A percentile compares a stretch with the other conserved stretches of the same genome.
Conservation (phyloP, 2,797 vertebrate genomes). For the Adelosebastes latens region DNA sequence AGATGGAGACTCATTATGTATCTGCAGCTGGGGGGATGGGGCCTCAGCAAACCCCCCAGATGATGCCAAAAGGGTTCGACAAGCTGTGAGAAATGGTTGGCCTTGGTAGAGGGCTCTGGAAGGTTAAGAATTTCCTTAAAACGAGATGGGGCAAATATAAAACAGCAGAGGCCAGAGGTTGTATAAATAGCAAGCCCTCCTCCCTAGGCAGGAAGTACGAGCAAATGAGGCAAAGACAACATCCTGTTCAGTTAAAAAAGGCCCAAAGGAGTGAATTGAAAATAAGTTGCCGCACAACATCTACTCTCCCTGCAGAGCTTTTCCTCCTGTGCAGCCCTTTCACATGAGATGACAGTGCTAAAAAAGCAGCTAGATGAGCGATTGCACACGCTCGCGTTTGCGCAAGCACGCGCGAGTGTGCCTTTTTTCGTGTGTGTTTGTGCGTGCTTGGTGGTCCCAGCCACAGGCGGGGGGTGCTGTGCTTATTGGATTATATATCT, state of each 20-base stretch:
- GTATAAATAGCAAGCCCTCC: slow-evolving; percentile 47
- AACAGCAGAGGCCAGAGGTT: slow-evolving; percentile 36
- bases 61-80: slow-evolving; percentile 35
- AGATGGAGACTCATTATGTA: slow-evolving; percentile 29
- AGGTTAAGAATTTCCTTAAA: slow-evolving; percentile 48
- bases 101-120: slow-evolving; percentile 27
- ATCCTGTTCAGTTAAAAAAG: slow-evolving; percentile 48
- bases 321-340: slow-evolving; percentile 11
- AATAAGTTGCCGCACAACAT: slow-evolving; percentile 32
- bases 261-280: slow-evolving; percentile 16
- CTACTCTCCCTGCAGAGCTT: slow-evolving; percentile 7
- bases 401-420: not conserved
- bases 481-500: slow-evolving; percentile 63
- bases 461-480: slow-evolving; percentile 32
- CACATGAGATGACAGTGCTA: not conserved
- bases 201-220: slow-evolving; percentile 35
- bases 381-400: not conserved
- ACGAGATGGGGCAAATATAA: slow-evolving; percentile 22
- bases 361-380: slow-evolving; percentile 30
- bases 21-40: slow-evolving; percentile 24
- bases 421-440: not conserved
- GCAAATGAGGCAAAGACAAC: slow-evolving; percentile 31
- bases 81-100: slow-evolving; percentile 48
- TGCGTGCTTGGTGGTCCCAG: not conserved
- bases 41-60: slow-evolving; percentile 14